Conservation (phyloP, 2,888 invertebrate species). For the Parelbella ahira region DNA sequence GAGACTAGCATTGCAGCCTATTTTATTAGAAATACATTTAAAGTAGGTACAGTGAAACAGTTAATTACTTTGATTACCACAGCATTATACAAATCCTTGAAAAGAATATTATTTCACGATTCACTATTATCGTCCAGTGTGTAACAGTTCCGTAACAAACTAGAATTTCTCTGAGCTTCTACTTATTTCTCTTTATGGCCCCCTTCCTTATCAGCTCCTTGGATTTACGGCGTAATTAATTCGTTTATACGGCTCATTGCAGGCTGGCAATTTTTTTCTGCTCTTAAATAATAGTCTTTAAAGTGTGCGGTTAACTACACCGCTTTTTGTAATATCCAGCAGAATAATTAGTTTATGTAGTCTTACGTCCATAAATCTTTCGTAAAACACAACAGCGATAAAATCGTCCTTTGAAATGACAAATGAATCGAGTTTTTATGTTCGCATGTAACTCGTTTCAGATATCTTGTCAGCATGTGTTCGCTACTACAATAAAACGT, state of each 20-base stretch:
- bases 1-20: too few relatives aligned
- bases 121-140: too few relatives aligned
- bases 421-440: conserved; percentile 25
- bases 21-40: too few relatives aligned
- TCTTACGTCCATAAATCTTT: conserved; percentile 15
- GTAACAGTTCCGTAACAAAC: conserved; percentile 32
- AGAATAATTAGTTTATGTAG: conserved; percentile 20
- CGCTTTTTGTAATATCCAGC: conserved; percentile 10
- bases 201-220: conserved; percentile 41
- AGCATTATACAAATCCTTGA: too few relatives aligned
- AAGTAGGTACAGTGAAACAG: too few relatives aligned
- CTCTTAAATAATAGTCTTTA: conserved; percentile 14
- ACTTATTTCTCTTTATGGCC: conserved; percentile 35
- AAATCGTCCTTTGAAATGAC: conserved; percentile 23
- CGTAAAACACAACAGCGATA: conserved; percentile 21
- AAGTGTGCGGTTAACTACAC: conserved; percentile 13
- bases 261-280: conserved; percentile 17
- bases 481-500: conserved; percentile 11
- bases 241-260: conserved; percentile 34
- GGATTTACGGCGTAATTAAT: conserved; percentile 42
- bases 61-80: too few relatives aligned
- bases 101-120: too few relatives aligned
- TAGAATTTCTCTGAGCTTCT: conserved; percentile 37
- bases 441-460: conserved; percentile 21
- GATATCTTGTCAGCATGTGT: conserved; percentile 24